A percentile compares a stretch with the other conserved stretches of the same genome.
Conservation (phyloP, 2,888 invertebrate genomes). For the Pseudanteris insignis region DNA sequence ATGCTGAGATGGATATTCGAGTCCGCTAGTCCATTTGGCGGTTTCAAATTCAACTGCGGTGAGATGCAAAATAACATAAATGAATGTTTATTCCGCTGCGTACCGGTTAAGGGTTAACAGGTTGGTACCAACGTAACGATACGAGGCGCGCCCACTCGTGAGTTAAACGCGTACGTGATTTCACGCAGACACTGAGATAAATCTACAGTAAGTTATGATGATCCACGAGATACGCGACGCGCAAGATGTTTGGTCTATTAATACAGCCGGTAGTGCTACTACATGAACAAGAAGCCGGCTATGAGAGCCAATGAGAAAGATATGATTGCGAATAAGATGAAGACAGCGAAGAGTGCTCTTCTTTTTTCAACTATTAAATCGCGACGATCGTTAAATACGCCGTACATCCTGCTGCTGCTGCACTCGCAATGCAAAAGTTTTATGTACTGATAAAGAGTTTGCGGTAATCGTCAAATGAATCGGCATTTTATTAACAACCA, state of each 20-base stretch:
- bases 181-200: constrained; percentile 45
- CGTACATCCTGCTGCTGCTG: constrained; percentile 9
- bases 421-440: constrained; percentile 3
- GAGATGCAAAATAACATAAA: constrained; percentile 45
- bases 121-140: constrained; percentile 45
- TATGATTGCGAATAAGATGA: constrained; percentile 41
- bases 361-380: constrained; percentile 23
- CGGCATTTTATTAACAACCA: constrained; percentile 12
- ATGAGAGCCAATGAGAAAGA: constrained; percentile 37
- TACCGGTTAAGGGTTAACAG: constrained; percentile 46
- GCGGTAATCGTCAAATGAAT: constrained; percentile 19
- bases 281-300: constrained; percentile 35
- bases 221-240: constrained; percentile 44
- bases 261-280: constrained; percentile 36
- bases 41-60: constrained; percentile 42
- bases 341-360: constrained; percentile 25
- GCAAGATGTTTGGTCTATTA: constrained; percentile 46
- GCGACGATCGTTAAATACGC: constrained; percentile 25
- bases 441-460: constrained; percentile 23
- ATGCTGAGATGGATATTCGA: constrained; percentile 32
- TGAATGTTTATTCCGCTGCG: constrained; percentile 39
- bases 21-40: constrained; percentile 38
- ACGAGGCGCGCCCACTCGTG: constrained; percentile 43
- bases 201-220: constrained; percentile 45
- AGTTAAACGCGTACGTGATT: constrained; percentile 46